phyloP scores from a whole-genome alignment of 2,113 vertebrate genomes.

The Halcyon malimbica region DNA sequence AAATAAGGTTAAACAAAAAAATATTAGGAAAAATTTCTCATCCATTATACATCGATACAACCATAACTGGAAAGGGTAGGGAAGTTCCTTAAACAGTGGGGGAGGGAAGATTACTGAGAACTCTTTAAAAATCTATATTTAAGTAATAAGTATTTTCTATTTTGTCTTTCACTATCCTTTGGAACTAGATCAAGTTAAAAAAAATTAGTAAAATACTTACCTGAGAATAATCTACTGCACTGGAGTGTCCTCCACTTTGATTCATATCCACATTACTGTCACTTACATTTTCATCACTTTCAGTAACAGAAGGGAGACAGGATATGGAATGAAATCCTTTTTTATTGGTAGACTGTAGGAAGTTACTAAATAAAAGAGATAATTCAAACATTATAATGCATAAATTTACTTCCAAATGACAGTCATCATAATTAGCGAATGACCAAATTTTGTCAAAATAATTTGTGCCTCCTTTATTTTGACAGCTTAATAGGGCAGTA shows the following conservation, averaged over 20 bases:
- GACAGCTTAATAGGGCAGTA: not conserved
- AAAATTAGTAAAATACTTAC: constrained; percentile 65
- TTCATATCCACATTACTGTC: constrained; percentile 13
- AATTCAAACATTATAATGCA: not conserved
- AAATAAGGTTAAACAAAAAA: not conserved
- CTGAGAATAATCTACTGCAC: constrained; percentile 56
- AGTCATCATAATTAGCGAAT: not conserved
- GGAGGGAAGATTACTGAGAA: not conserved
- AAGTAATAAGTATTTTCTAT: not conserved
- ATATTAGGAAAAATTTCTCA: not conserved
- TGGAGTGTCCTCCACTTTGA: not conserved
- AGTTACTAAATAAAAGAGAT: constrained; percentile 63
- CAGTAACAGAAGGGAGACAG: constrained; percentile 71
- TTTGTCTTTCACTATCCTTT: not conserved
- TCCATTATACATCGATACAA: not conserved
- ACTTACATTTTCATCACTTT: constrained; percentile 75
- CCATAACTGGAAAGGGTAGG: not conserved
- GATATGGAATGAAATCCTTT: constrained; percentile 36
- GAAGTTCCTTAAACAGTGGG: not conserved
- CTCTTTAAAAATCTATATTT: not conserved
- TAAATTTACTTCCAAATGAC: not conserved
- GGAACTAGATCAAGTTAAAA: not conserved
- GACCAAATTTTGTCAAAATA: not conserved
- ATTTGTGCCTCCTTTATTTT: not conserved
- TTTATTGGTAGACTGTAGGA: constrained; percentile 39